A percentile compares a stretch with the other conserved stretches of the same genome.
Conservation (phyloP, 2,888 invertebrate genomes). For the Conomelus anceps region DNA sequence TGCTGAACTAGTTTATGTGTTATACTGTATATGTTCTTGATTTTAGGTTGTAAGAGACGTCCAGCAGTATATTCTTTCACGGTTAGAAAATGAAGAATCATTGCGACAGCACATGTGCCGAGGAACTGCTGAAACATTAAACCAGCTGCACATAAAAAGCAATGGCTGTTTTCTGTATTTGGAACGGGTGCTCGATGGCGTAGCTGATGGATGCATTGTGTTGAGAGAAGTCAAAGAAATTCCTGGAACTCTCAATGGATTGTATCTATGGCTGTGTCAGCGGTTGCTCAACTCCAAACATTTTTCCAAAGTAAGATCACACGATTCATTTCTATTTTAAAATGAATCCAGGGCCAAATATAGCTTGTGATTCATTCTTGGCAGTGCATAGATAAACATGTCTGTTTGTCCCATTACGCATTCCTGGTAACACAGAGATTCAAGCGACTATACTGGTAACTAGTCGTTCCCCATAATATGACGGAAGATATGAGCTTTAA, state of each 20-base stretch:
- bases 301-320: constrained; percentile 63
- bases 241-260: constrained; percentile 89
- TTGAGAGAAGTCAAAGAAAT: constrained; percentile 87
- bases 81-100: constrained; percentile 83
- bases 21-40: neutral
- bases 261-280: constrained; percentile 92
- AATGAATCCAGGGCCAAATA: too few species aligned
- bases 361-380: too few species aligned
- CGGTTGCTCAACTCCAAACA: constrained; percentile 82
- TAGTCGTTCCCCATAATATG: too few species aligned
- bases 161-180: constrained; percentile 86
- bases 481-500: too few species aligned
- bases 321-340: neutral
- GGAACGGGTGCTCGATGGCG: constrained; percentile 83
- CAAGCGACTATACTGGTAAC: too few species aligned
- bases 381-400: too few species aligned
- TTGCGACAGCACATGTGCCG: constrained; percentile 81
- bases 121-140: constrained; percentile 89
- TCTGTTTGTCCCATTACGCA: too few species aligned
- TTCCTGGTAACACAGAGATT: too few species aligned
- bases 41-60: constrained; percentile 85
- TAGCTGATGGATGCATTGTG: constrained; percentile 87
- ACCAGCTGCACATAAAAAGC: constrained; percentile 91
- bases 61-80: constrained; percentile 86
- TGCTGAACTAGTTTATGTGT: too few species aligned